Base-by-base conservation (phyloP, 2,797 vertebrate species). In the Masticophis lateralis region DNA sequence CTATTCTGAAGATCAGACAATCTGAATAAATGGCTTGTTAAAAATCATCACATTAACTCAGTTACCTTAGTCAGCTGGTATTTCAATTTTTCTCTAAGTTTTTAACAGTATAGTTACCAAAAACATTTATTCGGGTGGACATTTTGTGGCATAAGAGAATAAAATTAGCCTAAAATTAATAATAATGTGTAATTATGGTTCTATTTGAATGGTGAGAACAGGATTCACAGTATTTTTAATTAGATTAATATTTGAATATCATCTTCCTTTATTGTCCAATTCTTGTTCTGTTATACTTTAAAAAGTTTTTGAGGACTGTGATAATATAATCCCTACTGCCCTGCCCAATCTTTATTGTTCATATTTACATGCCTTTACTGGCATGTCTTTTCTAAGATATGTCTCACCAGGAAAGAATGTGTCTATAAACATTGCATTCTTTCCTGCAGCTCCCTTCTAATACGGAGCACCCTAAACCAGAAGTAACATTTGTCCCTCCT, bases 321-420 rank as follows among this genome's bases (percentile, higher is more conserved):
- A 93, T 91, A 94, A 91, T 53, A 89, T 88, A 90, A 92, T 93
- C 92, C 95, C 95, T 25, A 94, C 61, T 92, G 92, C 94, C 22
- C 74, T 96, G 92, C 86, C 94, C 88, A 93, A 93, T 94, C 95
- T 94, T 92, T 94, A 88, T 92, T 59, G 55, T 92, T 94, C 47
- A 2, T 86, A 47, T 94, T 97, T 97, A 83, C 90, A 96, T 90
- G 89, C 95, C 91, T 96, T 96, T 96, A 91, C 91, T 47, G 32
- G 93, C 61, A 90, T 63, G 86, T 63, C 94, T 96, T 94, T 94
- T 53, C 93, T 79, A 93, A 94, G 94, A 37, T 88, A 28, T 91
- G 94, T 96, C 92, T 97, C 94, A 95, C 97, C 93, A 93, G 87
- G 92, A 94, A 97, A 95, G 95, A 97, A 96, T 95, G 96, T 16